phyloP scores from a whole-genome alignment of 2,113 vertebrate species.

The Gallinago paraguaiae region DNA sequence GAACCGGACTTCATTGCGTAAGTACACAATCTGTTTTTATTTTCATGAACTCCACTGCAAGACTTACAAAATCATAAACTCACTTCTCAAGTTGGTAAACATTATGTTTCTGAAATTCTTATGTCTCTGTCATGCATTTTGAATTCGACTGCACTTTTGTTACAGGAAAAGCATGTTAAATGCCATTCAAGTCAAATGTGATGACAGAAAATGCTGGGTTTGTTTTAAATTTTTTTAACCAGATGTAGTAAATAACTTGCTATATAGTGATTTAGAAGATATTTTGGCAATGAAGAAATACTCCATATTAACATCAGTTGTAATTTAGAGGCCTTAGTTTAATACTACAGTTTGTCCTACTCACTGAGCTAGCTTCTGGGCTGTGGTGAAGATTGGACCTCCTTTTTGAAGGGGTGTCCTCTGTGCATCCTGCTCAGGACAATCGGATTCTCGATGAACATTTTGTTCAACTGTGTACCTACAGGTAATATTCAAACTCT shows the following conservation, averaged over 20 bases:
- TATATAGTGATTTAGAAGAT: not conserved
- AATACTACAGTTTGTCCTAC: not conserved
- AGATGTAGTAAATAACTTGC: not conserved
- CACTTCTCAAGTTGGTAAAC: not conserved
- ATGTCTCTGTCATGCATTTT: not conserved
- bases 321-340: not conserved
- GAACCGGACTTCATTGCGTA: not conserved
- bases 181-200: not conserved
- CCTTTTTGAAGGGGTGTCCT: not conserved
- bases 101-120: not conserved
- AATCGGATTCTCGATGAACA: not conserved
- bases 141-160: not conserved
- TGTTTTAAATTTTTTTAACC: not conserved
- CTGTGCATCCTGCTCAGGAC: not conserved
- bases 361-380: not conserved
- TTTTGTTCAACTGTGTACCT: not conserved
- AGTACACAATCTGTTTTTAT: not conserved
- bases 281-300: not conserved
- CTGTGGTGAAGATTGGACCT: not conserved
- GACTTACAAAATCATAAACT: not conserved
- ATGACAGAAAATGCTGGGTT: not conserved
- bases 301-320: not conserved
- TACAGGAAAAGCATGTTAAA: not conserved
- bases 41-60: not conserved
- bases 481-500: not conserved